Base-by-base conservation (phyloP, 2,888 invertebrate genomes). In the Drosophila ustulata region DNA sequence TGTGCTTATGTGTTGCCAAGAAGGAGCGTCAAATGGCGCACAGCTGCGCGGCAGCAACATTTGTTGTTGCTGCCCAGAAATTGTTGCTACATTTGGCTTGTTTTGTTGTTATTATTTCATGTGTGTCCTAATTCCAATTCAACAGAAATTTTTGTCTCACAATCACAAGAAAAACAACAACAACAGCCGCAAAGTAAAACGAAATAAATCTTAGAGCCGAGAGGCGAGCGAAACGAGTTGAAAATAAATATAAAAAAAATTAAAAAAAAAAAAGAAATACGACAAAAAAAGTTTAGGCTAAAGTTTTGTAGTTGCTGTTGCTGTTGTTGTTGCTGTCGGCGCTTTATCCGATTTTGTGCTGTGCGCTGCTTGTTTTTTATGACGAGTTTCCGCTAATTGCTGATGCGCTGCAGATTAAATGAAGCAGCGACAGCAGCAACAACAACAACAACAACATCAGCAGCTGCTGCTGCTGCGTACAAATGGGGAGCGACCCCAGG, bases 301-400 rank as follows among this genome's bases (percentile, higher is more conserved):
- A 88, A 79, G 72, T 71, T 75, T 66, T 67, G 57, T 64, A 57
- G 59, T 50, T 65, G 46, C 34, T 34, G 34, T 50, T 57, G 62
- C 47, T 67, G 45, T 37, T 64, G 66, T 57, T 83, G 67, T 76
- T 80, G 87, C 78, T 82, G 84, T 86, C 83, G 83, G 78, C 80
- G 77, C 78, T 88, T 87, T 88, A 88, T 83, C 86, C 86, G 85
- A 88, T 88, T 86, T 74, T 76, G 82, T 78, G 77, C 78, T 59
- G 56, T 81, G 75, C 66, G 76, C 67, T 65, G 71, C 52, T 75
- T 75, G 68, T 73, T 80, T 82, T 84, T 86, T 87, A 87, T 86
- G 84, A 86, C 81, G 87, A 84, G 89, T 84, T 82, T 89, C 89
- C 85, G 84, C 85, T 87, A 89, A 89, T 86, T 88, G 85, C 89